phyloP scores from a whole-genome alignment of 2,888 invertebrate genomes.

The Neoscelio sp. region DNA sequence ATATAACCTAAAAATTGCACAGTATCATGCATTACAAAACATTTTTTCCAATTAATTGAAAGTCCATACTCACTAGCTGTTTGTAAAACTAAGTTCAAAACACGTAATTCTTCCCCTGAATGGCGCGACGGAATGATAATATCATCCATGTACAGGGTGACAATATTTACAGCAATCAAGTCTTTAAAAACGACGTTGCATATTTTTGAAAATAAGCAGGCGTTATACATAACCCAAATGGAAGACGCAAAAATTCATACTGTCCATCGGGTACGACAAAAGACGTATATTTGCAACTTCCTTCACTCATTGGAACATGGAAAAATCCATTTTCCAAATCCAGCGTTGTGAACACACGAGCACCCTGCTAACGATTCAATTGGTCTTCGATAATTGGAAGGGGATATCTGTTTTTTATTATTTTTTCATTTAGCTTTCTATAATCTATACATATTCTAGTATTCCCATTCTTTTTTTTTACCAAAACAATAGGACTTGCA shows the following conservation, averaged over 20 bases:
- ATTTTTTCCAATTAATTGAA: slow-evolving; percentile 47
- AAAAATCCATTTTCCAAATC: too few species aligned
- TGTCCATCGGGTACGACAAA: slow-evolving; percentile 50
- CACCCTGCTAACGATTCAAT: too few species aligned
- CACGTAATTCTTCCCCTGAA: too few species aligned
- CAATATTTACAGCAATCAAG: slow-evolving; percentile 9
- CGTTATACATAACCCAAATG: too few species aligned
- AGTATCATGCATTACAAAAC: slow-evolving; percentile 31
- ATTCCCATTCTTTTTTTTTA: slow-evolving; percentile 71
- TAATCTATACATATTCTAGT: slow-evolving; percentile 79
- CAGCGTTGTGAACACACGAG: too few species aligned
- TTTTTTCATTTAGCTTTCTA: slow-evolving; percentile 75
- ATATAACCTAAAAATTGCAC: slow-evolving; percentile 52
- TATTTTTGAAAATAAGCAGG: too few species aligned
- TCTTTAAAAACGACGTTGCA: slow-evolving; percentile 40
- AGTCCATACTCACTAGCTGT: not conserved
- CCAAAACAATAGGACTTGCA: slow-evolving; percentile 75
- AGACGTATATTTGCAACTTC: slow-evolving; percentile 17
- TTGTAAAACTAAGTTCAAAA: not conserved
- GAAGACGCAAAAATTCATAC: slow-evolving; percentile 32
- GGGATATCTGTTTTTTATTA: slow-evolving; percentile 37
- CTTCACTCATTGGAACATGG: too few species aligned
- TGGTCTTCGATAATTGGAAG: slow-evolving; percentile 53
- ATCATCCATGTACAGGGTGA: slow-evolving; percentile 53
- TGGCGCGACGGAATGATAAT: slow-evolving; percentile 51